phyloP scores from a whole-genome alignment of 2,888 invertebrate genomes.

The Nymphalis c-album region DNA sequence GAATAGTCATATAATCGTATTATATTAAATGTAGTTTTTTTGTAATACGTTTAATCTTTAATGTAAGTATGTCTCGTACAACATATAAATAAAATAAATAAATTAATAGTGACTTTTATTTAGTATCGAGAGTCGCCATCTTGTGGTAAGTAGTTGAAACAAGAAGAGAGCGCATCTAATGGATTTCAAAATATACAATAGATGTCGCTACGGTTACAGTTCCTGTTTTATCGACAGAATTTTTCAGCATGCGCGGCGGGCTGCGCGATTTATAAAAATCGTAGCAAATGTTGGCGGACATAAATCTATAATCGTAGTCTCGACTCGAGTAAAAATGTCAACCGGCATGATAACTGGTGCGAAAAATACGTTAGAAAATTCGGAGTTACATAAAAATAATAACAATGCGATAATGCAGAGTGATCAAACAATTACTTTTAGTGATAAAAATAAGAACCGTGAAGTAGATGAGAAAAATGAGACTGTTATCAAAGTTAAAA shows the following conservation, averaged over 20 bases:
- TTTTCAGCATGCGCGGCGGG: slow-evolving; percentile 73
- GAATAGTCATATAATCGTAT: slow-evolving; percentile 28
- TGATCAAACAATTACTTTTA: slow-evolving; percentile 54
- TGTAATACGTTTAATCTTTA: slow-evolving; percentile 25
- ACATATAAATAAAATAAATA: slow-evolving; percentile 24
- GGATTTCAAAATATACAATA: slow-evolving; percentile 14
- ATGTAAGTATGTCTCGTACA: slow-evolving; percentile 19
- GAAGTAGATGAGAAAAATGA: slow-evolving; percentile 46
- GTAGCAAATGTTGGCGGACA: slow-evolving; percentile 69
- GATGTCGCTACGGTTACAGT: slow-evolving; percentile 48
- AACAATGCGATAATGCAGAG: slow-evolving; percentile 45
- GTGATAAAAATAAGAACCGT: slow-evolving; percentile 62
- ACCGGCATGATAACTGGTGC: slow-evolving; percentile 53
- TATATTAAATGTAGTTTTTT: slow-evolving; percentile 18
- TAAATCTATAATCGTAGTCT: slow-evolving; percentile 77
- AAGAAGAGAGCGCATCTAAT: neutral
- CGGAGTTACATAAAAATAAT: slow-evolving; percentile 41
- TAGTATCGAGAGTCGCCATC: slow-evolving; percentile 1
- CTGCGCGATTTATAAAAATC: slow-evolving; percentile 80
- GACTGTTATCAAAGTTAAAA: slow-evolving; percentile 74
- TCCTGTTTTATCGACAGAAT: slow-evolving; percentile 57
- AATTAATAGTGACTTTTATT: slow-evolving; percentile 7
- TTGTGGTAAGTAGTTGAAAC: neutral
- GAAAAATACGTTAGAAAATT: slow-evolving; percentile 54
- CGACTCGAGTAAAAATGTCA: slow-evolving; percentile 69